Conservation (phyloP, 2,113 vertebrate species). For the Trochalopteron elliotii region DNA sequence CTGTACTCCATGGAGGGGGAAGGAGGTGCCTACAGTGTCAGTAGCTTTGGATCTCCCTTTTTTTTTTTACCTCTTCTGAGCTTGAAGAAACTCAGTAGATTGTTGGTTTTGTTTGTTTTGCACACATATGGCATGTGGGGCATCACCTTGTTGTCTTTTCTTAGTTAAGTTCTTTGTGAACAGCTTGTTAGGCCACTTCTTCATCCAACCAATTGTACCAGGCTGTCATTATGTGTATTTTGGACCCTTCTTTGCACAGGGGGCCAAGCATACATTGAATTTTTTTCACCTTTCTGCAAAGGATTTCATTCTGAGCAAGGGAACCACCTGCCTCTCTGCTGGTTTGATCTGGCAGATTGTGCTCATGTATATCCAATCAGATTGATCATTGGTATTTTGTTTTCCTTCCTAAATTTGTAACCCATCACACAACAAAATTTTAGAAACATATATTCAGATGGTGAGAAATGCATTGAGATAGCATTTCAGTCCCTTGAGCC, state of each 20-base stretch:
- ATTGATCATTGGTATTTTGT: background rate
- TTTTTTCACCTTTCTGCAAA: background rate
- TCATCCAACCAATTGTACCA: background rate
- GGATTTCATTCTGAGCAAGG: background rate
- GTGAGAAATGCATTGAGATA: background rate
- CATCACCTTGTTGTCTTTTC: background rate
- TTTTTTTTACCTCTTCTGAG: background rate
- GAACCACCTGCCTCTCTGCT: background rate
- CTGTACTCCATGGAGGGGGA: background rate
- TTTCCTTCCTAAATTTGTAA: background rate
- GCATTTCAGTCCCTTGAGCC: background rate
- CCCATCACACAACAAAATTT: background rate
- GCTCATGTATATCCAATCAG: background rate
- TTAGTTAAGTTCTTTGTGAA: background rate
- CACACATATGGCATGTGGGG: too few relatives aligned
- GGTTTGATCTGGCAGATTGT: background rate
- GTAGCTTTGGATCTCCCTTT: background rate
- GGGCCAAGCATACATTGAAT: background rate
- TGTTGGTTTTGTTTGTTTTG: background rate
- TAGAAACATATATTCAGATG: background rate
- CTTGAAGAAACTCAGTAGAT: background rate
- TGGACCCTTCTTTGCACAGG: background rate
- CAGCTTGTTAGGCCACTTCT: background rate
- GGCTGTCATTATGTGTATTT: background rate
- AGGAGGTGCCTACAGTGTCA: background rate